Evolutionary conservation across 35 echinoderm and acorn worm species (phyloP).

Genomic region (Acanthaster planci): DNA sequence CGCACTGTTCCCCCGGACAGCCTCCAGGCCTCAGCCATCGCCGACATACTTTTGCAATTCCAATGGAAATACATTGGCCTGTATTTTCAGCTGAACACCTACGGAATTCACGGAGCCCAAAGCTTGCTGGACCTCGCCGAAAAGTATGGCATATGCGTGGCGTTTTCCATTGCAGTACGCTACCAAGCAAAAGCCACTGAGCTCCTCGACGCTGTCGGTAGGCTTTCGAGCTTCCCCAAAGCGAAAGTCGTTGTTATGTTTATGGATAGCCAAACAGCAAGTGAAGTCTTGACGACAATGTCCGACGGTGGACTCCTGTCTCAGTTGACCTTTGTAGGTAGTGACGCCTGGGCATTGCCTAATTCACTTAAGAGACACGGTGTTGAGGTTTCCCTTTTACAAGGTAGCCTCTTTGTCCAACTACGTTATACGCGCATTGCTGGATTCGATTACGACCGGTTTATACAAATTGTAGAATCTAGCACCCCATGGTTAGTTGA

Average conservation of each 20-base stretch:
- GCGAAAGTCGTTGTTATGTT: slow-evolving; percentile 31
- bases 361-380: not conserved
- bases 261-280: not conserved
- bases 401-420: slow-evolving; percentile 27
- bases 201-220: not conserved
- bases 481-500: slow-evolving; percentile 19
- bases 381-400: not conserved
- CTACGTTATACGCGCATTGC: slow-evolving; percentile 2
- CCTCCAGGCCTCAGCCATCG: slow-evolving; percentile 43
- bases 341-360: slow-evolving; percentile 23
- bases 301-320: not conserved
- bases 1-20: slow-evolving; percentile 48
- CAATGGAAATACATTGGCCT: slow-evolving; percentile 47
- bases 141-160: slow-evolving; percentile 33
- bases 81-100: slow-evolving; percentile 24
- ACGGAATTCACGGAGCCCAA: slow-evolving; percentile 35
- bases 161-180: not conserved
- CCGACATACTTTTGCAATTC: slow-evolving; percentile 44
- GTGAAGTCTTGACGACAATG: slow-evolving; percentile 1
- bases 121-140: slow-evolving; percentile 1
- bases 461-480: not conserved
- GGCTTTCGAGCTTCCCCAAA: not conserved
- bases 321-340: not conserved
- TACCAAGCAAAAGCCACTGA: not conserved
- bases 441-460: slow-evolving; percentile 20